Evolutionary conservation across 2,888 invertebrate species (phyloP), one percentile per base, ranked within the genome.

Genomic region (Eupithecia centaureata): DNA sequence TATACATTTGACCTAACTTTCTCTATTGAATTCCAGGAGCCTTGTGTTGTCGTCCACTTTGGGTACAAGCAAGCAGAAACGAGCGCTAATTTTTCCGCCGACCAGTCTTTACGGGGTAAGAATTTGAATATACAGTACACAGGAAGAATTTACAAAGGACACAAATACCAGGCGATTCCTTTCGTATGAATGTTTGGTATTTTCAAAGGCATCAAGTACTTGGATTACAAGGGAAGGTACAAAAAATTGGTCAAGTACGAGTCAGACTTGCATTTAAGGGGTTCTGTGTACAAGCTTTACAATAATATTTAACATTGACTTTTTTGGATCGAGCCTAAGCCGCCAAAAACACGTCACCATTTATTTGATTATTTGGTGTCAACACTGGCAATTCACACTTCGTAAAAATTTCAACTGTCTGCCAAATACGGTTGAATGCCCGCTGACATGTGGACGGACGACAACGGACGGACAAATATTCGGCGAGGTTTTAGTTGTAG

Each of bases 51-150:
- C 77, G 38, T 71, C 75, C 56, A 72, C 75, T n/a, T 77, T 76
- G 22, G 82, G 79, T 1, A 82, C 75, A 65, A 79, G 79, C 15
- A 79, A 90, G 63, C 83, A 92, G 71, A 93, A 89, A 79, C 80
- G 92, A 76, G 77, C 82, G 0, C 79, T 93, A 0, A 81, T 92
- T 56, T 93, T 92, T 60, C 92, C 93, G 35, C 90, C 89, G 0
- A 88, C 92, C 0, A 90, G 90, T 86, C 88, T 93, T 78, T 92
- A 87, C 68, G 93, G 93, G 65, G 93, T 93, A 81, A 88, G 89
- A 51, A 57, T 71, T 42, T 63, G 60, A 38, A 47, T 68, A 57
- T 67, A 51, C 22, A n/a, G n/a, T n/a, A n/a, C n/a, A n/a, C n/a
- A n/a, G n/a, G n/a, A n/a, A n/a, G n/a, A n/a, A 42, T 62, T 57